Conservation (phyloP, 2,888 invertebrate genomes). For the Tenthredo scrophulariae region DNA sequence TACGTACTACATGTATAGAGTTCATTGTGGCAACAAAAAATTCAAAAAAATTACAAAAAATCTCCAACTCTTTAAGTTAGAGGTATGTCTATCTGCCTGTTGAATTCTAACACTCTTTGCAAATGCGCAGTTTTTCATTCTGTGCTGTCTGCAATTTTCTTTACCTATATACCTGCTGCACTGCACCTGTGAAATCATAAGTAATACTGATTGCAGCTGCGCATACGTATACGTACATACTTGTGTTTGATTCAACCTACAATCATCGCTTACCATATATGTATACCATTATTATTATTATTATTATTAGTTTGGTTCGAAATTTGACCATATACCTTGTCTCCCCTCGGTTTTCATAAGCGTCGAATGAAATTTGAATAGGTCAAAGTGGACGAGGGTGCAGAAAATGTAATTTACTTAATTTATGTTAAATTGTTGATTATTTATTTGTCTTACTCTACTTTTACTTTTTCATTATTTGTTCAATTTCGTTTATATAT, state of each 20-base stretch:
- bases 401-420: not conserved
- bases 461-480: not conserved
- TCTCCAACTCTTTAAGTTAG: not conserved
- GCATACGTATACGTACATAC: not conserved
- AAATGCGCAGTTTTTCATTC: constrained; percentile 8
- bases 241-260: not conserved
- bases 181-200: not conserved
- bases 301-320: not conserved
- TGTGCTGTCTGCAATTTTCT: constrained; percentile 17
- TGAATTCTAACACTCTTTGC: not conserved
- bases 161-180: not conserved
- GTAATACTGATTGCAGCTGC: constrained; percentile 30
- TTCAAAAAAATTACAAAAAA: not conserved
- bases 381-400: not conserved
- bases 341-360: not conserved
- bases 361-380: not conserved
- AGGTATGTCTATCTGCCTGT: not conserved
- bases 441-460: not conserved
- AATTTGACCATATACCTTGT: not conserved
- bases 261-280: not conserved
- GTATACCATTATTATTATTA: not conserved
- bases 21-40: not conserved
- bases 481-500: not conserved
- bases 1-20: not conserved
- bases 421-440: not conserved